phyloP scores from a whole-genome alignment of 2,888 invertebrate species.

The Xylota sylvarum region DNA sequence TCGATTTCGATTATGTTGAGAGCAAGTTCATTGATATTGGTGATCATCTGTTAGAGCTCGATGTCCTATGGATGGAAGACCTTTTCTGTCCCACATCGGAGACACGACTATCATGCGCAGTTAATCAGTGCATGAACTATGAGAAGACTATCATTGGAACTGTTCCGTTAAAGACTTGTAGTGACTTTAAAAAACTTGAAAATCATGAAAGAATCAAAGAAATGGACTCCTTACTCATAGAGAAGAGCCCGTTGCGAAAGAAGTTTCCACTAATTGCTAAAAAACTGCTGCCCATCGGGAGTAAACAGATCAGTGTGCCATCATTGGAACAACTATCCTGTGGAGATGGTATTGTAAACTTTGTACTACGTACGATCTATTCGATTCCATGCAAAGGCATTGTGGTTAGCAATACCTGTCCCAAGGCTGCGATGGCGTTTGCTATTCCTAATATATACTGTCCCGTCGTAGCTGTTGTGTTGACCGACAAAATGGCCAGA shows the following conservation, averaged over 20 bases:
- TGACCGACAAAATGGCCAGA: slow-evolving; percentile 78
- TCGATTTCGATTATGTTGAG: slow-evolving; percentile 80
- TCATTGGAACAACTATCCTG: slow-evolving; percentile 69
- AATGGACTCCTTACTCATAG: slow-evolving; percentile 83
- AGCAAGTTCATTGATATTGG: slow-evolving; percentile 81
- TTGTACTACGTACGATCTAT: slow-evolving; percentile 82
- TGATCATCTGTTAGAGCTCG: slow-evolving; percentile 81
- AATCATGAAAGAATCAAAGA: slow-evolving; percentile 81
- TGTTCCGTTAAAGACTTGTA: slow-evolving; percentile 82
- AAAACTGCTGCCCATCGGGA: slow-evolving; percentile 82
- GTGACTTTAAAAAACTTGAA: slow-evolving; percentile 83
- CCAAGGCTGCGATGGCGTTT: slow-evolving; percentile 80
- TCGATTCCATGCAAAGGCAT: slow-evolving; percentile 83
- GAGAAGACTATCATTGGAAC: slow-evolving; percentile 82
- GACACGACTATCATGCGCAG: slow-evolving; percentile 79
- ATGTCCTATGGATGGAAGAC: slow-evolving; percentile 83
- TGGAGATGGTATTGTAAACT: slow-evolving; percentile 81
- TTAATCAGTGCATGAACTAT: slow-evolving; percentile 79
- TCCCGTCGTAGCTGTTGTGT: slow-evolving; percentile 81
- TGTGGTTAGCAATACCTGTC: slow-evolving; percentile 80
- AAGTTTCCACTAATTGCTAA: slow-evolving; percentile 83
- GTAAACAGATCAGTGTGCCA: slow-evolving; percentile 77
- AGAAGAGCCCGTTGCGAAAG: slow-evolving; percentile 82
- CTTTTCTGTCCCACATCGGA: slow-evolving; percentile 79
- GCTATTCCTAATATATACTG: slow-evolving; percentile 83